Base-by-base conservation (phyloP, 1,140 invertebrate species). In the Zaprionus lachaisei region DNA sequence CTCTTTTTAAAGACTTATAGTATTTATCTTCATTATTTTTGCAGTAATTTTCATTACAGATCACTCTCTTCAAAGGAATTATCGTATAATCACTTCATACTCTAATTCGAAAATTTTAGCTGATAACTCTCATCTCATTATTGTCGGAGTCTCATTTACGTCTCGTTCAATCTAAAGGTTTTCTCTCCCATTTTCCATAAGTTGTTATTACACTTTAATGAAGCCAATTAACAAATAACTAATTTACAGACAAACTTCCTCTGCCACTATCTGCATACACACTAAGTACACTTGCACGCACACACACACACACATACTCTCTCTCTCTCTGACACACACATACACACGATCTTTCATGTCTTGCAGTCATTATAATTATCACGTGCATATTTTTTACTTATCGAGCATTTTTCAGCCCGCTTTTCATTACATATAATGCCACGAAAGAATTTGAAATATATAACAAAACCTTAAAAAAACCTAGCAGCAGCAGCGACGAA, bases 341-440 rank as follows among this genome's bases (percentile, higher is more conserved):
- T 41, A 37, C 68, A 68, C 70, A 81, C 63, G 73, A 55, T 72
- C 37, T 79, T 89, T 89, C 84, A 83, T 89, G 84, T 89, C 84
- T 60, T 51, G 62, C 75, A 66, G 75, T 72, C 75, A 89, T 89
- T 89, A 89, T 89, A 89, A 89, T 89, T 89, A 90, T 79, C 77
- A 80, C 84, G 67, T 76, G 74, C 66, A 79, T 82, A 76, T 76
- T 79, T 71, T 68, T 38, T 66, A 82, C 54, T 70, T 78, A 79
- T 72, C 66, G 28, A 61, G 77, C 80, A 83, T 89, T 87, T 89
- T 89, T 79, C 72, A 79, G 72, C 69, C 85, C 68, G 83, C 85
- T 89, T 89, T 89, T 84, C 85, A 90, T 89, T 89, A 89, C 84
- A 89, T 90, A 89, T 89, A 89, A 89, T 89, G 84, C 85, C 79